Base-by-base conservation (phyloP, 2,113 vertebrate species). In the Leucoraja erinaceus region DNA sequence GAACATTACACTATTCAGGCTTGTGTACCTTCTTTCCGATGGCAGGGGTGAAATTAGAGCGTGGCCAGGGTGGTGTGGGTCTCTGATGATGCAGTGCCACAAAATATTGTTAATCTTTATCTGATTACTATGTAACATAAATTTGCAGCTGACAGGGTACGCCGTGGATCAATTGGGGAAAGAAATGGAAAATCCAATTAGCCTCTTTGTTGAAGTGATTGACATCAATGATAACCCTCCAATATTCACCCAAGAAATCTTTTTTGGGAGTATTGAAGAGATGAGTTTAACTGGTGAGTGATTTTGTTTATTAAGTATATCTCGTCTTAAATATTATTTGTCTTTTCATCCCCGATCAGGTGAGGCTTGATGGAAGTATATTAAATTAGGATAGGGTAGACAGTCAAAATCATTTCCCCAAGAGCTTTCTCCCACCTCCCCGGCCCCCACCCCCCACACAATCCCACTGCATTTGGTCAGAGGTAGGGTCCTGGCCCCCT, bases 211-310 rank as follows among this genome's bases (percentile, higher is more conserved):
- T 47, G 25, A n/a, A 5, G 38, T 93, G 18, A 0, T 66, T 5
- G 93, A 93, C 61, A 4, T 31, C 22, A 93, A 93, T n/a, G 93
- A 93, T 28, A 93, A 93, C 70, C 2, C 56, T 33, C 93, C 93
- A 59, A 1, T 56, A 33, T 93, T 93, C 25, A 38, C 16, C 16
- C 22, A 56, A 22, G 0, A 59, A 22, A 11, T 83, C 20, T 93
- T 61, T 78, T 1, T 11, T 5, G 75, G 54, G 31, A 74, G 33
- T 28, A 7, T 93, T 33, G 93, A 75, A 33, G 93, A 93, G 12
- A 12, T 79, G n/a, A 93, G 93, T 83, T 6, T 10, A 14, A 4
- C 38, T 22, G 75, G 93, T 93, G 56, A 83, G 47, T 74, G 9
- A 28, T 91, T 68, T 70, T 47, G 47, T 83, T 59, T 77, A 11